Conservation (phyloP, 2,888 invertebrate species). For the Tanypteryx hageni region DNA sequence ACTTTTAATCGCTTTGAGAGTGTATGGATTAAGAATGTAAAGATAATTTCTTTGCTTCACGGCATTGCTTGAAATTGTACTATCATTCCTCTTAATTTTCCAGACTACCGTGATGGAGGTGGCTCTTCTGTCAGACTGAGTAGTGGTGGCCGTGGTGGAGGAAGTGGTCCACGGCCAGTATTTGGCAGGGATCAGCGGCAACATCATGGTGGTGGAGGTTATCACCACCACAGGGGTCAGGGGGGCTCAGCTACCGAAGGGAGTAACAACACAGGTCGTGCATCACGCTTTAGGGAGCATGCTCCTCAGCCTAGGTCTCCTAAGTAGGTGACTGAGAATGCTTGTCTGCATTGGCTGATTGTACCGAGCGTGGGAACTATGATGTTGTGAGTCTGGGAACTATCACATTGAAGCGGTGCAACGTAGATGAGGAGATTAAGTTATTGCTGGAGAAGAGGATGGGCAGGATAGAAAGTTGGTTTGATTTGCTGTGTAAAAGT, state of each 20-base stretch:
- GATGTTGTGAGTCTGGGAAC: conserved; percentile 38
- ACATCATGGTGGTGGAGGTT: conserved; percentile 61
- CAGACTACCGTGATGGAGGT: conserved; percentile 64
- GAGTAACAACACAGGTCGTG: conserved; percentile 50
- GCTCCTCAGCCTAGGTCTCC: conserved; percentile 59
- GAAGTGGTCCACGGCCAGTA: conserved; percentile 58
- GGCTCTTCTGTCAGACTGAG: conserved; percentile 59
- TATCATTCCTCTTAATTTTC: background rate
- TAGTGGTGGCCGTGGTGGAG: conserved; percentile 57
- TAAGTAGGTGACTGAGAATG: conserved; percentile 45
- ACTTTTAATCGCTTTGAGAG: too few species aligned
- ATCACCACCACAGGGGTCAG: conserved; percentile 54
- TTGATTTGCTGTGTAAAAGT: conserved; percentile 52
- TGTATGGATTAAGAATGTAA: too few species aligned
- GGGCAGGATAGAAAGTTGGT: conserved; percentile 45
- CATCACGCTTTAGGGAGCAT: conserved; percentile 58
- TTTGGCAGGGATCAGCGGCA: conserved; percentile 62
- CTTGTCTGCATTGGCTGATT: conserved; percentile 32
- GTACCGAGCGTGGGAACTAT: conserved; percentile 45
- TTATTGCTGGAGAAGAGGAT: conserved; percentile 52
- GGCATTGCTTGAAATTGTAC: too few species aligned
- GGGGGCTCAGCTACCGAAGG: conserved; percentile 43
- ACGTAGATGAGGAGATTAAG: conserved; percentile 49
- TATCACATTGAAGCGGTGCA: conserved; percentile 1
- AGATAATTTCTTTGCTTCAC: too few species aligned